A percentile compares a stretch with the other conserved stretches of the same genome.
These are phyloP conservation scores for Cromileptes altivelis DNA, from an alignment of 2,113 vertebrate genomes.

Conservation along the genomic window DNA sequence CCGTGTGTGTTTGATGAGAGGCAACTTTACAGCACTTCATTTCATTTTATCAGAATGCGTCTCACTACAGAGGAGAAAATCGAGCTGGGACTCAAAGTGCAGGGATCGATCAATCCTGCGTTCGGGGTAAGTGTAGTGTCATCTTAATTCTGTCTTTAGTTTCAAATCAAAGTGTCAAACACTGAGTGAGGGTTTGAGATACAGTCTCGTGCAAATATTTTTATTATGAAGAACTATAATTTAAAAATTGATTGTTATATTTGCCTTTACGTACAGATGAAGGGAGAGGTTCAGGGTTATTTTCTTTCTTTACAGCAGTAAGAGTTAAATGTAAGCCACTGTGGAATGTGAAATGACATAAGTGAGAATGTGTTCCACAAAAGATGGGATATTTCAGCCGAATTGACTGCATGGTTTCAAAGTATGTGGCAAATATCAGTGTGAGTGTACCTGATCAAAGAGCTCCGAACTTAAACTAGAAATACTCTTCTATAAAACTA, in stretches of 20 bases:
- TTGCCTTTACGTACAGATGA: background rate
- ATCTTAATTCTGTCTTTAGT: background rate
- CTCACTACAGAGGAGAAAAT: slow-evolving; percentile 66
- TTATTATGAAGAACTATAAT: background rate
- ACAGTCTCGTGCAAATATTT: background rate
- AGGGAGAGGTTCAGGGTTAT: background rate
- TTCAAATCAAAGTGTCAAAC: background rate
- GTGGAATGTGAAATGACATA: slow-evolving; percentile 66
- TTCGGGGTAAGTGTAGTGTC: slow-evolving; percentile 72
- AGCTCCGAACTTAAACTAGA: background rate
- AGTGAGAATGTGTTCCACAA: slow-evolving; percentile 21
- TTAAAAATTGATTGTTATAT: background rate
- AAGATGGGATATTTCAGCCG: background rate
- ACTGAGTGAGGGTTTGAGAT: background rate
- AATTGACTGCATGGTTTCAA: slow-evolving; percentile 2
- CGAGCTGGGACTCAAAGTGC: slow-evolving; percentile 65
- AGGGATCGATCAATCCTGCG: slow-evolving; percentile 53
- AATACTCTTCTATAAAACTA: background rate
- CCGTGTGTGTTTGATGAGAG: background rate
- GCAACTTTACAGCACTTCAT: background rate
- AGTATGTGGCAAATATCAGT: background rate
- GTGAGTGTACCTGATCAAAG: background rate
- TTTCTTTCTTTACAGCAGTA: slow-evolving; percentile 8
- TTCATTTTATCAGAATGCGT: slow-evolving; percentile 65
- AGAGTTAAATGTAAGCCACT: slow-evolving; percentile 51